phyloP scores from a whole-genome alignment of 2,113 vertebrate species.

The Grammomys dolichurus region DNA sequence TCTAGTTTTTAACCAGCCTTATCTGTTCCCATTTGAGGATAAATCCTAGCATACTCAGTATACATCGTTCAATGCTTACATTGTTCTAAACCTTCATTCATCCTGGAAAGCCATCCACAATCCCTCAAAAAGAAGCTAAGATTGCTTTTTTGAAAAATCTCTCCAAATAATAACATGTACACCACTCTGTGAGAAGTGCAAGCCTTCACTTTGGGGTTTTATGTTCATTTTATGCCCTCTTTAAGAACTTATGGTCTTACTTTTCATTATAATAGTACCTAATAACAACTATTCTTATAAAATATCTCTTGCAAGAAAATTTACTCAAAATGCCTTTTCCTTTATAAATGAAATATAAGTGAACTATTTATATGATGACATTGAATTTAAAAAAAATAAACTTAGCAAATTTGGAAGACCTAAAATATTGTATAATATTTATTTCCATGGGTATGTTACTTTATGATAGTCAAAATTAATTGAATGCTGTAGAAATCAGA shows the following conservation, averaged over 20 bases:
- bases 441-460: background rate
- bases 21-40: background rate
- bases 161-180: background rate
- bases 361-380: background rate
- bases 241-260: background rate
- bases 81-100: background rate
- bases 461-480: background rate
- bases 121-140: conserved; percentile 23
- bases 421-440: background rate
- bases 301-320: background rate
- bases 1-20: background rate
- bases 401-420: background rate
- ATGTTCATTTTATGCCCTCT: background rate
- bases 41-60: background rate
- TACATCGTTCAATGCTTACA: background rate
- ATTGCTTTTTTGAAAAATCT: background rate
- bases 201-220: background rate
- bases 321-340: background rate
- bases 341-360: background rate
- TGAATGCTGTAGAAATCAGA: background rate
- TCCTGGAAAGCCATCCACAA: background rate
- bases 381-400: background rate
- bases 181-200: conserved; percentile 18
- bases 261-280: background rate
- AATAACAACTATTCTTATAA: background rate